These are phyloP conservation scores for Lagorchestes hirsutus DNA, from an alignment of 2,797 vertebrate genomes.

Conservation along the genomic window DNA sequence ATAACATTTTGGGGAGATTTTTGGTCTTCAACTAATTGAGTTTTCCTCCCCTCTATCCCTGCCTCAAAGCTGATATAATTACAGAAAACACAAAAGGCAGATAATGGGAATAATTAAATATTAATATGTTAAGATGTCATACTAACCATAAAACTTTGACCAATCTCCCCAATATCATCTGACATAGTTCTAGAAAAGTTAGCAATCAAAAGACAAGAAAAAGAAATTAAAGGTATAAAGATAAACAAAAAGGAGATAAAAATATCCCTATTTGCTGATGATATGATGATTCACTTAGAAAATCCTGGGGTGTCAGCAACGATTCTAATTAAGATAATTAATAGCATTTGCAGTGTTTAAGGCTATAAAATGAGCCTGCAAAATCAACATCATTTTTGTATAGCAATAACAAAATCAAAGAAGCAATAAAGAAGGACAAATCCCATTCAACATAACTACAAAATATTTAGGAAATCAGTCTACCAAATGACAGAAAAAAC, in stretches of 20 bases:
- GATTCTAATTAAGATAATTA: not conserved
- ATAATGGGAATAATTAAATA: not conserved
- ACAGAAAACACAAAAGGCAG: not conserved
- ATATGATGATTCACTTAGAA: not conserved
- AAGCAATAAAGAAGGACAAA: not conserved
- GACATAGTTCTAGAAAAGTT: not conserved
- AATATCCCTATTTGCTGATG: not conserved
- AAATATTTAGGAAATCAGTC: not conserved
- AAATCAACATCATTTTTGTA: not conserved
- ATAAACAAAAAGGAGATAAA: not conserved
- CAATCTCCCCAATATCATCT: not conserved
- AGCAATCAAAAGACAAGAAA: too few species aligned
- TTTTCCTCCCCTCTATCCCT: not conserved
- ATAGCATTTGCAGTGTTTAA: not conserved
- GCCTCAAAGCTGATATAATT: not conserved
- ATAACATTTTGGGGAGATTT: not conserved
- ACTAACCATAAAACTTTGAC: not conserved
- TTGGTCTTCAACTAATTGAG: not conserved
- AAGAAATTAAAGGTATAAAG: not conserved
- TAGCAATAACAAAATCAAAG: not conserved
- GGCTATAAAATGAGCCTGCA: not conserved
- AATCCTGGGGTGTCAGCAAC: not conserved
- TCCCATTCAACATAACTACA: not conserved
- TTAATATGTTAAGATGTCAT: not conserved
- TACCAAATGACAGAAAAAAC: not conserved